These are phyloP conservation scores for Odontamblyopus lacepedii DNA, from an alignment of 2,797 vertebrate species.

Conservation along the genomic window DNA sequence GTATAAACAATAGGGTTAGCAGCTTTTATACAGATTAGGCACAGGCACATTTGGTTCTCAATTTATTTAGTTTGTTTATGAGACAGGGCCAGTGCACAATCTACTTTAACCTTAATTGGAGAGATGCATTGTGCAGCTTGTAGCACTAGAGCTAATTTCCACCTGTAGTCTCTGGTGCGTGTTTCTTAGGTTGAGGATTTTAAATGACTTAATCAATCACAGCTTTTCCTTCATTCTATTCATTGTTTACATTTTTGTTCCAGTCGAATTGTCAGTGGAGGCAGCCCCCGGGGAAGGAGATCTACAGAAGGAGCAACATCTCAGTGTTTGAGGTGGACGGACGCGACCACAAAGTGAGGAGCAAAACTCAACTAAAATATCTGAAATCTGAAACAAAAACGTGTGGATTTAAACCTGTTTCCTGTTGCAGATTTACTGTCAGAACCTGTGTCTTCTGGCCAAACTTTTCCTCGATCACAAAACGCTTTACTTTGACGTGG, in stretches of 20 bases:
- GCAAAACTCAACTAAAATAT: neutral
- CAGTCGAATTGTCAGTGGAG: slow-evolving; percentile 92
- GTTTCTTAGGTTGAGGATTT: too few species aligned
- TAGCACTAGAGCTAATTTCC: too few species aligned
- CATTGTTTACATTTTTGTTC: neutral
- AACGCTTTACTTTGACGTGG: slow-evolving; percentile 93
- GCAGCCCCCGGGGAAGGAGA: slow-evolving; percentile 91
- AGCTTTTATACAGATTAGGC: too few species aligned
- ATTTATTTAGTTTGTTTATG: too few species aligned
- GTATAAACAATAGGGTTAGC: too few species aligned
- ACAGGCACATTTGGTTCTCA: too few species aligned
- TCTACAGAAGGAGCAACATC: slow-evolving; percentile 92
- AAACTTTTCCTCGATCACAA: slow-evolving; percentile 96
- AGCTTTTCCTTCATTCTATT: too few species aligned
- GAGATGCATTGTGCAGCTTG: too few species aligned
- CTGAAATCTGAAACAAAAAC: neutral
- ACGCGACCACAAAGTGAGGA: slow-evolving; percentile 89
- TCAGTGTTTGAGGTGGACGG: slow-evolving; percentile 92
- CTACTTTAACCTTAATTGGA: too few species aligned
- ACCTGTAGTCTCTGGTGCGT: too few species aligned
- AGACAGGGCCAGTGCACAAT: too few species aligned
- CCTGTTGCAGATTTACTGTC: slow-evolving; percentile 89
- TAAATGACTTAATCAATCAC: too few species aligned
- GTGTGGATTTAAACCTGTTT: neutral
- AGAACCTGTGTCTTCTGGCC: slow-evolving; percentile 92